Percentiles rank a stretch among this genome's conserved stretches.
Conservation (phyloP, 1,140 invertebrate genomes). For the Anadara kagoshimensis region DNA sequence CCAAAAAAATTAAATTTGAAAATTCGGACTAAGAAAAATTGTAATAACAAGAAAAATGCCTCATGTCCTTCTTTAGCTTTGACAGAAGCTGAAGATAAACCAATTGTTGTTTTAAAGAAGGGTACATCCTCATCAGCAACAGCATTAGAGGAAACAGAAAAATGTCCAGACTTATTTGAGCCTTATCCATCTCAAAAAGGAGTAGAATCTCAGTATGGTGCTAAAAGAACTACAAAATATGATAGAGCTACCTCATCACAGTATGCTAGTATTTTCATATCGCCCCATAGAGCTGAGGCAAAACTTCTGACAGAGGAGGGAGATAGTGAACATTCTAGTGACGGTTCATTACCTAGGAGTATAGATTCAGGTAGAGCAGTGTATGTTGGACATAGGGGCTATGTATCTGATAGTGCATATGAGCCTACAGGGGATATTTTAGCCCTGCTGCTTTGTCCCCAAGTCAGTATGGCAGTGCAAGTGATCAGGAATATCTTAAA, state of each 20-base stretch:
- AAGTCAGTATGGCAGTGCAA: slow-evolving; percentile 36
- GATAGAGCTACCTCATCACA: slow-evolving; percentile 57
- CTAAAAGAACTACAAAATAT: slow-evolving; percentile 33
- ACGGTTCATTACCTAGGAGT: slow-evolving; percentile 65
- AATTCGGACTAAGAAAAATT: slow-evolving; percentile 79
- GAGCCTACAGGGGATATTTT: slow-evolving; percentile 48
- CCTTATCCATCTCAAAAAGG: slow-evolving; percentile 54
- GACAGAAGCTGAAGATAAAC: slow-evolving; percentile 82
- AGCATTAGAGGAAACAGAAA: slow-evolving; percentile 84
- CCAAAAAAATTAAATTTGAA: slow-evolving; percentile 94
- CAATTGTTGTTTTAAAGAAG: slow-evolving; percentile 94
- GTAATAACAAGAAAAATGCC: slow-evolving; percentile 66
- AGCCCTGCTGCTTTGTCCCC: slow-evolving; percentile 49
- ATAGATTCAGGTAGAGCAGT: slow-evolving; percentile 54
- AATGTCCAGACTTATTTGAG: slow-evolving; percentile 80
- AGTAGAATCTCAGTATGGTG: slow-evolving; percentile 46
- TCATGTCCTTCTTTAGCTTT: slow-evolving; percentile 68
- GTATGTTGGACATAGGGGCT: slow-evolving; percentile 55
- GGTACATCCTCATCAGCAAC: slow-evolving; percentile 73
- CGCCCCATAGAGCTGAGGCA: slow-evolving; percentile 66
- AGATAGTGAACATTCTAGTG: slow-evolving; percentile 66
- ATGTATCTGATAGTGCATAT: slow-evolving; percentile 51
- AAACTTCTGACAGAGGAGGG: slow-evolving; percentile 62
- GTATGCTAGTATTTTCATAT: slow-evolving; percentile 70
- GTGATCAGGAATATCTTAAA: slow-evolving; percentile 38